A percentile compares a stretch with the other conserved stretches of the same genome.
phyloP scores from a whole-genome alignment of 2,797 vertebrate genomes.

The Pseudomugil gertrudae region DNA sequence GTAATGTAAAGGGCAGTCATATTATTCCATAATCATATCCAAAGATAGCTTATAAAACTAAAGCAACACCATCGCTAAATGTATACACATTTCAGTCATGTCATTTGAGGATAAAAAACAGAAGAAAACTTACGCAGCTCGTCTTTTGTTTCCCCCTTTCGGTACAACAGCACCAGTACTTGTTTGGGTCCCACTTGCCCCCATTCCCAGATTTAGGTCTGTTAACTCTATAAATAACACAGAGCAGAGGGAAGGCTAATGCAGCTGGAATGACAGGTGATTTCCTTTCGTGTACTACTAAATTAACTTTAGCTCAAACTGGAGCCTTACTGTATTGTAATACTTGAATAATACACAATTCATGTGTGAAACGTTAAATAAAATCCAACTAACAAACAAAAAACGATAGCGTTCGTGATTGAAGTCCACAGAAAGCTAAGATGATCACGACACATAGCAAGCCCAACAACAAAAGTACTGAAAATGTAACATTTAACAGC shows the following conservation, averaged over 20 bases:
- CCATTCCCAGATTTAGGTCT: slow-evolving; percentile 86
- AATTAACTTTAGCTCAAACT: slow-evolving; percentile 12
- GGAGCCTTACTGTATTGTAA: neutral
- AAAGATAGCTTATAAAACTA: slow-evolving; percentile 14
- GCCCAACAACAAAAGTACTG: neutral
- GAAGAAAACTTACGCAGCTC: slow-evolving; percentile 82
- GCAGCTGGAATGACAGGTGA: slow-evolving; percentile 43
- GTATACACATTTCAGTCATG: neutral
- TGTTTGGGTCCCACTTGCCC: slow-evolving; percentile 81
- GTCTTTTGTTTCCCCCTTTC: slow-evolving; percentile 88
- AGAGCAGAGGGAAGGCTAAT: slow-evolving; percentile 29
- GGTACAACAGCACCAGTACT: slow-evolving; percentile 81
- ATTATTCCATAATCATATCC: neutral
- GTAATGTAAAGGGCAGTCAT: slow-evolving; percentile 27
- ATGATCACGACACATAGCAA: slow-evolving; percentile 5
- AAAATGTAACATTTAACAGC: neutral
- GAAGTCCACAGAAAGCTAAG: neutral
- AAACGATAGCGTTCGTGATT: neutral
- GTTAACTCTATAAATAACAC: slow-evolving; percentile 86
- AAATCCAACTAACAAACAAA: neutral
- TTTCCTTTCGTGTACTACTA: slow-evolving; percentile 29
- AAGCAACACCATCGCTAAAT: slow-evolving; percentile 17
- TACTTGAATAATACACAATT: neutral
- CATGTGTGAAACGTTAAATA: neutral
- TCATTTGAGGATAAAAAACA: neutral